phyloP scores from a whole-genome alignment of 2,888 invertebrate genomes.

The Cenopis cana region DNA sequence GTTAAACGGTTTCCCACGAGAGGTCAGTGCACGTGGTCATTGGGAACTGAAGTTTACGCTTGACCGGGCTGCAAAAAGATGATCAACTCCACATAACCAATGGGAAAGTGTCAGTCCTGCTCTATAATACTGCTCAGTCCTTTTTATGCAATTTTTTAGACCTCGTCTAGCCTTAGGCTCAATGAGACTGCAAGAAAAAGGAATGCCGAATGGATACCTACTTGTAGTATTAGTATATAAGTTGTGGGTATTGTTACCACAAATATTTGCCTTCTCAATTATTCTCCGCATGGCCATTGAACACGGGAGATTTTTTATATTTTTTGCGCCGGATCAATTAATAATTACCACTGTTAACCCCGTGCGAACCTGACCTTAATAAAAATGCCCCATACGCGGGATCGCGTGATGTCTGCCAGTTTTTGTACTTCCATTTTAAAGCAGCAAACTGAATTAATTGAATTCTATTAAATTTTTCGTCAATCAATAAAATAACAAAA shows the following conservation, averaged over 20 bases:
- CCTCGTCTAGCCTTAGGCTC: neutral
- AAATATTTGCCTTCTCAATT: neutral
- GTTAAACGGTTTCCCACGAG: constrained; percentile 78
- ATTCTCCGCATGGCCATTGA: constrained; percentile 52
- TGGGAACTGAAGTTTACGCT: constrained; percentile 46
- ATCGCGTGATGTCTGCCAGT: constrained; percentile 40
- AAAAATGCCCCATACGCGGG: constrained; percentile 36
- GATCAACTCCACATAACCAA: neutral
- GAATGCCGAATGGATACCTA: too few species aligned
- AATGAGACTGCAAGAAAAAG: neutral
- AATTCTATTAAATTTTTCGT: constrained; percentile 46
- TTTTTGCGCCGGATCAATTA: constrained; percentile 75
- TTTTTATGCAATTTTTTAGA: too few species aligned
- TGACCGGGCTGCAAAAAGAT: constrained; percentile 20
- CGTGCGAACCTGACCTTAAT: constrained; percentile 74
- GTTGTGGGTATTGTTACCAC: neutral
- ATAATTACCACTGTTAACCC: constrained; percentile 65
- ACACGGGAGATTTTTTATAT: constrained; percentile 66
- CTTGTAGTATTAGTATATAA: neutral
- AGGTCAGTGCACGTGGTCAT: constrained; percentile 55
- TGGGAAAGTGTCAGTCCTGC: neutral
- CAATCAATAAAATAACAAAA: constrained; percentile 50
- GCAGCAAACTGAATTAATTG: constrained; percentile 35
- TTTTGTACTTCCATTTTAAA: constrained; percentile 30
- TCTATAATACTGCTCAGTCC: too few species aligned